Evolutionary conservation across 2,888 invertebrate genomes (phyloP), one percentile per base, ranked within the genome.

Genomic region (Eristalis pertinax): DNA sequence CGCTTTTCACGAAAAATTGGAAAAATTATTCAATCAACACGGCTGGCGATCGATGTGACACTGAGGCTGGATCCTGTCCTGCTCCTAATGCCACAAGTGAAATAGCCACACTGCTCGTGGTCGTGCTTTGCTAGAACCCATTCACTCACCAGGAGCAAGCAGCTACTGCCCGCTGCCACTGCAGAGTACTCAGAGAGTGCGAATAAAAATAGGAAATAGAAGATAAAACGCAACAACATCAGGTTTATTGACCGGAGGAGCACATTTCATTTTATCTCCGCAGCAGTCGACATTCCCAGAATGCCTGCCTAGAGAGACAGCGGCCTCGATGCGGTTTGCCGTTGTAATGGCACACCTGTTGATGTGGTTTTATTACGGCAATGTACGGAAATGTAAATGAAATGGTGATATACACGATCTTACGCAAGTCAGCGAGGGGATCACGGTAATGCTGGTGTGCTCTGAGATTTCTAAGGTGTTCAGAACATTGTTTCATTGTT

Each of bases 211-310:
- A 15, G n/a, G 32, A 60, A 35, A 50, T 70, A 64, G 13, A n/a
- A 43, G 35, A 56, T 67, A 67, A 79, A 70, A 79, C 58, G 29
- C 60, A 68, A 58, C 68, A 56, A 43, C 64, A 58, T 69, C 62
- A 84, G 75, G 84, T 84, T 84, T 80, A 80, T 84, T 84, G 80
- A 84, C 80, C 84, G 75, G 62, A 75, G 70, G 62, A 75, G 75
- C 80, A 8, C 50, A 75, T 80, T 80, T 84, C 75, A 70, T 50
- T 84, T 79, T 68, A 75, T 75, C 65, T 65, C 35, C 56, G 26
- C 32, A 41, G 26, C 32, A 50, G 58, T 84, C 62, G 64, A 70
- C 70, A 65, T 75, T 79, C 43, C 72, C 19, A 13, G 43, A 70
- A 72, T 58, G 11, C 41, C 50, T 60, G 75, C 63, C 56, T n/a